Evolutionary conservation across 1,140 invertebrate genomes (phyloP), one percentile per base, ranked within the genome.

Genomic region (Philotrypesis tridentata): DNA sequence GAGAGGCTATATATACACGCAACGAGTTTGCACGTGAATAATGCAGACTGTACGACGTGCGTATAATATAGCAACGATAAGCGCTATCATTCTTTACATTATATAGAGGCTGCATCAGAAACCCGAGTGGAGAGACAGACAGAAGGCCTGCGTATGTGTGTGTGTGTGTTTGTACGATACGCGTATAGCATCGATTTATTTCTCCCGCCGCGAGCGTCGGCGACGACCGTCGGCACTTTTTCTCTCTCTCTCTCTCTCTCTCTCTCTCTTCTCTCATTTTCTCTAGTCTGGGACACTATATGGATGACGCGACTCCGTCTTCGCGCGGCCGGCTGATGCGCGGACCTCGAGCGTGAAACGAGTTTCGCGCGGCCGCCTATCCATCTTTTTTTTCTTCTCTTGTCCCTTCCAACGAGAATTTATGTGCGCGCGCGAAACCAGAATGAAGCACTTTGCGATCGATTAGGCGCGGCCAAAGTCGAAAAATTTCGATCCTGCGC

Each of bases 121-220:
- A n/a, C n/a, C n/a, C n/a, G 48, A n/a, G 3, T 31, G 67, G 48
- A 1, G 14, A 55, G 48, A 55, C 5, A 17, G 3, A 14, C 17
- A 1, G 78, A 23, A 27, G 68, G 43, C 37, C 81, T 61, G 1
- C 29, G n/a, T 40, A 12, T 55, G 25, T 75, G 77, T 25, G 31
- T 27, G 7, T 27, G 27, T 29, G 27, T 61, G 11, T 17, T 8
- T 31, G n/a, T n/a, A n/a, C n/a, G n/a, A n/a, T 27, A 40, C n/a
- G 75, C 17, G 21, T 5, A 27, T 43, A 33, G 61, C 61, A 67
- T 67, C 75, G 63, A 77, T 77, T 77, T 77, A 77, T 68, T 48
- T 77, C 27, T 77, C 27, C 21, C 8, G 37, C 70, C 37, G 70
- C 21, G 37, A 12, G 33, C 3, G 67, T 33, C 67, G 3, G 11